Evolutionary conservation across 2,113 vertebrate species (phyloP).

Genomic region (Oreotrochilus melanogaster): DNA sequence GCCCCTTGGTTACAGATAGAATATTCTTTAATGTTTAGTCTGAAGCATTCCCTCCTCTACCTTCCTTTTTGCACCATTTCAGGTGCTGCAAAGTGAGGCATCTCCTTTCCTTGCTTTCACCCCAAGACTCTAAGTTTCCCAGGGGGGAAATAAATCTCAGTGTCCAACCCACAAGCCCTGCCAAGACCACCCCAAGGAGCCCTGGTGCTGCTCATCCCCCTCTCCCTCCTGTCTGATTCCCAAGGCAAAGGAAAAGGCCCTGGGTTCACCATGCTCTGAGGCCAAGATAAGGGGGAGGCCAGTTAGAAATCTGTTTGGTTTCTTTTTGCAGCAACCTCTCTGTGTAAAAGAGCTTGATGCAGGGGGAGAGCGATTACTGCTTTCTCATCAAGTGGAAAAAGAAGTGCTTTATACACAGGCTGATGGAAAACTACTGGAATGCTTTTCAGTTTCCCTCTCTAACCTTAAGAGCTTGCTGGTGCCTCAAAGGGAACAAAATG

Average conservation of each 20-base stretch:
- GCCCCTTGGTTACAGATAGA: background rate
- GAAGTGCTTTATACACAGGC: slow-evolving; percentile 52
- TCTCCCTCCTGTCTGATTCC: background rate
- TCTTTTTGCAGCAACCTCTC: slow-evolving; percentile 43
- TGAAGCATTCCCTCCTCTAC: background rate
- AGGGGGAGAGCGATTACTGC: slow-evolving; percentile 55
- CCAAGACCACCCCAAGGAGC: fast-evolving
- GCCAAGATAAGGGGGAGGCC: slow-evolving; percentile 16
- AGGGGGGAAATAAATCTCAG: background rate
- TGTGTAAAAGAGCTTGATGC: slow-evolving; percentile 51
- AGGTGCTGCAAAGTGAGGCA: background rate
- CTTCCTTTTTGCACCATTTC: background rate
- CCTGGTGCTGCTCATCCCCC: background rate
- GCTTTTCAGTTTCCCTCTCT: slow-evolving; percentile 47
- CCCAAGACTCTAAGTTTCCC: background rate
- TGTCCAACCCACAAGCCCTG: background rate
- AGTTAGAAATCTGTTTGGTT: slow-evolving; percentile 46
- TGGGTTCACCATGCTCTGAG: background rate
- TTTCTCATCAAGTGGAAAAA: slow-evolving; percentile 66
- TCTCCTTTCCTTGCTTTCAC: background rate
- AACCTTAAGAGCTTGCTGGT: slow-evolving; percentile 38
- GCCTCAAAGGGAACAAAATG: slow-evolving; percentile 51
- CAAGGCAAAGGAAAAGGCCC: background rate
- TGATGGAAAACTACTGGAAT: slow-evolving; percentile 70
- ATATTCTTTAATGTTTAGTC: background rate